These are phyloP conservation scores for Leptodactylus fuscus DNA, from an alignment of 2,113 vertebrate species.

Conservation along the genomic window DNA sequence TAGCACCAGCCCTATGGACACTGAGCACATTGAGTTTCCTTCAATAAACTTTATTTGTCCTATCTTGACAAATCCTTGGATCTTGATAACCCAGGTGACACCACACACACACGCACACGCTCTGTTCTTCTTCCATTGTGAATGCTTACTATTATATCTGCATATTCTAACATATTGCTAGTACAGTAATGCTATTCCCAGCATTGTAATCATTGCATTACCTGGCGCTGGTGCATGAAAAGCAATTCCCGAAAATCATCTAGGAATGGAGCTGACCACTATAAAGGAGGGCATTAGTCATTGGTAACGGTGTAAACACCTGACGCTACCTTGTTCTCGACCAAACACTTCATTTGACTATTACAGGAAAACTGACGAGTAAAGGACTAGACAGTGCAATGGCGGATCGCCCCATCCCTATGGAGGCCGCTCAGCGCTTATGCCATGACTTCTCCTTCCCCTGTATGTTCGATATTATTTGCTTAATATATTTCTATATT, in stretches of 20 bases:
- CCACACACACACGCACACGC: not conserved
- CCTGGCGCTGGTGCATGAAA: not conserved
- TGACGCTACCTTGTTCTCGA: too few species aligned
- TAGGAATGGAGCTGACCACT: not conserved
- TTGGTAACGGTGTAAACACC: too few species aligned
- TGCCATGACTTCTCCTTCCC: not conserved
- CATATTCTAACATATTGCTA: too few species aligned
- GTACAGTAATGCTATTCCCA: too few species aligned
- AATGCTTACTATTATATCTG: not conserved
- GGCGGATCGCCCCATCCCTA: too few species aligned
- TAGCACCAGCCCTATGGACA: too few species aligned
- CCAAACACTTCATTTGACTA: too few species aligned
- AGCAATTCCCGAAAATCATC: not conserved
- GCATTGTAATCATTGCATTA: not conserved
- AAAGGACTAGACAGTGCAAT: too few species aligned
- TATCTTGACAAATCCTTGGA: not conserved
- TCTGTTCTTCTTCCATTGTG: not conserved
- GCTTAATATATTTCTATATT: not conserved
- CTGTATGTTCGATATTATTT: not conserved
- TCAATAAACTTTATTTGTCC: not conserved
- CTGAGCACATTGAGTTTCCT: not conserved
- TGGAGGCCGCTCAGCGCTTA: not conserved
- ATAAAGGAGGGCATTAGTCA: too few species aligned
- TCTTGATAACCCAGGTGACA: not conserved
- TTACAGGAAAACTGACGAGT: too few species aligned